Evolutionary conservation across 2,797 vertebrate genomes (phyloP).

Genomic region (Miichthys miiuy): DNA sequence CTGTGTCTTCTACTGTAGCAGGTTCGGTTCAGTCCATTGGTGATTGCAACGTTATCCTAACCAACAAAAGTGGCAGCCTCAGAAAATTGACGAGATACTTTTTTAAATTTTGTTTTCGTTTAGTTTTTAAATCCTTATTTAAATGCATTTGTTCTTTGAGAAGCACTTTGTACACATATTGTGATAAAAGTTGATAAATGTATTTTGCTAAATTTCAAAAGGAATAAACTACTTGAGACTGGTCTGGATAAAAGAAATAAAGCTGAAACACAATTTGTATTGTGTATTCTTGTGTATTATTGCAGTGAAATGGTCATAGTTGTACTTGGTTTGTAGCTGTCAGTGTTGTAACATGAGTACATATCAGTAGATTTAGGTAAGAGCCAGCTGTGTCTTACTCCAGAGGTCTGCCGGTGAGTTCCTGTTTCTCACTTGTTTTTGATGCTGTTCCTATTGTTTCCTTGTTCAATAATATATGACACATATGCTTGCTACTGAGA

Average conservation of each 20-base stretch:
- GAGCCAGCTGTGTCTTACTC: slow-evolving; percentile 65
- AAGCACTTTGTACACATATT: not conserved
- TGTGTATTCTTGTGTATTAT: too few relatives aligned
- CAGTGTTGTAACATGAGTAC: slow-evolving; percentile 47
- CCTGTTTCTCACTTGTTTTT: slow-evolving; percentile 72
- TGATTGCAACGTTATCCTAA: not conserved
- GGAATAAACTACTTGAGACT: not conserved
- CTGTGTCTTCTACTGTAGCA: not conserved
- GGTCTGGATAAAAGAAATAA: not conserved
- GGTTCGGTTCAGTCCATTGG: not conserved
- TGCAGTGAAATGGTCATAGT: slow-evolving; percentile 23
- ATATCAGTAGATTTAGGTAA: slow-evolving; percentile 60
- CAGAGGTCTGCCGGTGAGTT: slow-evolving; percentile 55
- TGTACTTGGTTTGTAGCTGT: slow-evolving; percentile 41
- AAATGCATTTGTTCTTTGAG: not conserved
- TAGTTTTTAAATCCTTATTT: not conserved
- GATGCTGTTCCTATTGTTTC: slow-evolving; percentile 77
- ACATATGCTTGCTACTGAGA: slow-evolving; percentile 79
- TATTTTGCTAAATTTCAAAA: not conserved
- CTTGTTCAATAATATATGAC: slow-evolving; percentile 82
- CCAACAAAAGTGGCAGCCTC: not conserved
- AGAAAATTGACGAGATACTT: not conserved
- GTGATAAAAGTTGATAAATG: not conserved
- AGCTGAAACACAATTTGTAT: slow-evolving; percentile 25
- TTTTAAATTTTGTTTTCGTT: not conserved